Evolutionary conservation across 2,113 vertebrate genomes (phyloP).

Genomic region (Prunella fulvescens): DNA sequence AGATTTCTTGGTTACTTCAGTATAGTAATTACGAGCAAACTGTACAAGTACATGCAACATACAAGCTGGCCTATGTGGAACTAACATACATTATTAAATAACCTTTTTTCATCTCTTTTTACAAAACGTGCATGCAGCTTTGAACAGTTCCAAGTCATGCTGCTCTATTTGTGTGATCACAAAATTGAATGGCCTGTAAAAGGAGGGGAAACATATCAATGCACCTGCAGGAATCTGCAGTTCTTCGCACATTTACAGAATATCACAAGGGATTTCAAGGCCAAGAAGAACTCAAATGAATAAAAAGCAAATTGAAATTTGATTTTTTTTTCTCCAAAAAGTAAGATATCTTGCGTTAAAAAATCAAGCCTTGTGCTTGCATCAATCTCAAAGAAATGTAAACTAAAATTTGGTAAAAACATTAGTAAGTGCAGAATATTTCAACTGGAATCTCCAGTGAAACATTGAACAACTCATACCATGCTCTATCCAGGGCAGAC

Average conservation of each 20-base stretch:
- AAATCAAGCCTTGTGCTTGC: constrained; percentile 96
- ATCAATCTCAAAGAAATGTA: constrained; percentile 84
- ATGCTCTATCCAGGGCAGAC: constrained; percentile 74
- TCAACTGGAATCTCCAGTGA: constrained; percentile 79
- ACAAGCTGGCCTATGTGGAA: constrained; percentile 96
- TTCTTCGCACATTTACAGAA: constrained; percentile 77
- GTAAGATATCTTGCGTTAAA: constrained; percentile 84
- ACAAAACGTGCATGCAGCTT: constrained; percentile 96
- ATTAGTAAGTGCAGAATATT: constrained; percentile 81
- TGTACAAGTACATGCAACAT: constrained; percentile 99
- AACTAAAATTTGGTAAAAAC: constrained; percentile 85
- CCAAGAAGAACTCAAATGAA: constrained; percentile 74
- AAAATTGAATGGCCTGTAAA: constrained; percentile 79
- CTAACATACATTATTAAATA: constrained; percentile 94
- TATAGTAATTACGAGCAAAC: constrained; percentile 98
- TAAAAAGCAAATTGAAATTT: constrained; percentile 77
- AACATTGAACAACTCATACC: constrained; percentile 74
- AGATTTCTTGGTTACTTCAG: constrained; percentile 92
- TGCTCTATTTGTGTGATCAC: constrained; percentile 83
- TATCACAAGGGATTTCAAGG: constrained; percentile 80
- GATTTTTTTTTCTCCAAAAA: constrained; percentile 74
- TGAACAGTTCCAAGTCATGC: constrained; percentile 93
- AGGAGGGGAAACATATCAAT: constrained; percentile 73
- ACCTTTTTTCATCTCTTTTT: constrained; percentile 80
- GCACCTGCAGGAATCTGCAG: constrained; percentile 76